Conservation (phyloP, 1,140 invertebrate genomes). For the Magallana angulata region DNA sequence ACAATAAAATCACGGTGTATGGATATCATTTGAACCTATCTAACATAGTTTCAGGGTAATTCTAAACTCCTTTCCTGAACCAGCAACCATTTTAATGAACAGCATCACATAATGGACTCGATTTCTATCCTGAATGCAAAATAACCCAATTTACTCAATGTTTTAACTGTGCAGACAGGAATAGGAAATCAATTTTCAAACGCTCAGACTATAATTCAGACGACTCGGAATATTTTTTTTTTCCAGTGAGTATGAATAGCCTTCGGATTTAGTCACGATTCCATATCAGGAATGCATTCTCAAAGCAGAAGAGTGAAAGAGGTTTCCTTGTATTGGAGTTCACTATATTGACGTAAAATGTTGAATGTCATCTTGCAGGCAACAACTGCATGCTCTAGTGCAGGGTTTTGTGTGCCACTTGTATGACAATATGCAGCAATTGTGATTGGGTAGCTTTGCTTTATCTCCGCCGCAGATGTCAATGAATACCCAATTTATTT, state of each 20-base stretch:
- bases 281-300: neutral
- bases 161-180: neutral
- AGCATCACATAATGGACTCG: neutral
- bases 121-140: neutral
- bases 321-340: neutral
- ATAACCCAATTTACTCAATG: neutral
- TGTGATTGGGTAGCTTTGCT: neutral
- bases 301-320: neutral
- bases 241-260: neutral
- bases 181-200: slow-evolving; percentile 37
- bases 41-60: slow-evolving; percentile 8
- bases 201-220: slow-evolving; percentile 10
- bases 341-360: neutral
- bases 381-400: neutral
- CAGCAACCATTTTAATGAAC: neutral
- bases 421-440: slow-evolving; percentile 7
- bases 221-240: neutral
- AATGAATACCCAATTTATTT: too few species aligned
- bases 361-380: neutral
- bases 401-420: neutral
- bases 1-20: neutral
- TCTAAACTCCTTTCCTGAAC: neutral
- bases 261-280: neutral
- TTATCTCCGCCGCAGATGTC: too few species aligned
- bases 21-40: slow-evolving; percentile 19